Conservation (phyloP, 2,113 vertebrate genomes). For the mouse (Mus musculus) region DNA sequence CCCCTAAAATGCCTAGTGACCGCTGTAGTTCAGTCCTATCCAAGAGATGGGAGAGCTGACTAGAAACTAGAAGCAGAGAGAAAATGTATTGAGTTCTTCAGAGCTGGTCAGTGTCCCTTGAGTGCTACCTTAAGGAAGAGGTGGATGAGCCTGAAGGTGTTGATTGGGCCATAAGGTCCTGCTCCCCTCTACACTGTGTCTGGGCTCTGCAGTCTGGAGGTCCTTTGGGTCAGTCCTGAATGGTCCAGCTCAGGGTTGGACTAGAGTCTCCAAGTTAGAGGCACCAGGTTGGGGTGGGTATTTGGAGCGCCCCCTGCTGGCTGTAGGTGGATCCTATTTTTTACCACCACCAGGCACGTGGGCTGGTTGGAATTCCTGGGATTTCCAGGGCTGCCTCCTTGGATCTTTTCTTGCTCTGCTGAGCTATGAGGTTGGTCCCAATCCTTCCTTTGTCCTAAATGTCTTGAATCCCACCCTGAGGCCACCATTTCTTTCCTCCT, state of each 20-base stretch:
- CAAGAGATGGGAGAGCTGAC: background rate
- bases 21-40: background rate
- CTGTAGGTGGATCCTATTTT: background rate
- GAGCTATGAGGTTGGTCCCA: background rate
- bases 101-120: background rate
- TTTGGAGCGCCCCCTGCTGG: background rate
- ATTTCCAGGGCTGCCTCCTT: background rate
- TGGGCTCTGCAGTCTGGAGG: background rate
- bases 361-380: background rate
- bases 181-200: background rate
- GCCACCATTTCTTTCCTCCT: background rate
- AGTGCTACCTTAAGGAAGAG: fast-evolving
- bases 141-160: too few relatives aligned
- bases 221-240: background rate
- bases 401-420: background rate
- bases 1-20: background rate
- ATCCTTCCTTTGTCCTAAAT: background rate
- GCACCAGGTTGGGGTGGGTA: background rate
- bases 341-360: background rate
- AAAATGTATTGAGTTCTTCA: background rate
- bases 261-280: background rate
- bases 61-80: background rate
- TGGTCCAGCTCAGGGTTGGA: too few relatives aligned
- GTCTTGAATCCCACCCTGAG: too few relatives aligned
- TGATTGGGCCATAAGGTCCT: background rate